Evolutionary conservation across 2,113 vertebrate species (phyloP).

Genomic region (Pseudolaguvia tuberculata): DNA sequence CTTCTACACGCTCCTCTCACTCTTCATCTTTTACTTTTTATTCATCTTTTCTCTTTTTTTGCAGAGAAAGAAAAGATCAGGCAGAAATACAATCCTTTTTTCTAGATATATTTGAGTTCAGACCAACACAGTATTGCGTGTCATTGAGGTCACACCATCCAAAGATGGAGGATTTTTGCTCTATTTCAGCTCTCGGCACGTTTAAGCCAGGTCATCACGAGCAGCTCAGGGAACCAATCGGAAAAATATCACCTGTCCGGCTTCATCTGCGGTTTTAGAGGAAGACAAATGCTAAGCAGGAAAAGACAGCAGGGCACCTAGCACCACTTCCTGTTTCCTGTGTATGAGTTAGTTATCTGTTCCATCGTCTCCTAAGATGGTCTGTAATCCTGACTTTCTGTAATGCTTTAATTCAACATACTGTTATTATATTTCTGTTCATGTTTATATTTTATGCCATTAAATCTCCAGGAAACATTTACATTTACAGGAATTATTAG

Average conservation of each 20-base stretch:
- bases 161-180: not conserved
- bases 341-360: not conserved
- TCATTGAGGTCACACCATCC: not conserved
- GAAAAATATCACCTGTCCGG: not conserved
- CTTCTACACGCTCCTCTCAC: slow-evolving; percentile 19
- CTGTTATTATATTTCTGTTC: not conserved
- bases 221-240: not conserved
- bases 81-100: slow-evolving; percentile 1
- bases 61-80: not conserved
- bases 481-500: too few species aligned
- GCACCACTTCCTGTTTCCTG: not conserved
- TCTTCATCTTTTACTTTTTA: not conserved
- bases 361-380: not conserved
- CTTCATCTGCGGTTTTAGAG: too few species aligned
- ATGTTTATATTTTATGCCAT: not conserved
- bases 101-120: slow-evolving; percentile 11
- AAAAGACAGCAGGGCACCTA: not conserved
- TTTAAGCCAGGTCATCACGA: slow-evolving; percentile 12
- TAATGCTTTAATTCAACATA: not conserved
- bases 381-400: not conserved
- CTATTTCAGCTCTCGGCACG: not conserved
- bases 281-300: too few species aligned
- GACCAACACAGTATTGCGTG: not conserved
- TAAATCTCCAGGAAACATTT: not conserved
- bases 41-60: not conserved